Evolutionary conservation across 1,140 invertebrate species (phyloP).

Genomic region (Drosophila elegans): DNA sequence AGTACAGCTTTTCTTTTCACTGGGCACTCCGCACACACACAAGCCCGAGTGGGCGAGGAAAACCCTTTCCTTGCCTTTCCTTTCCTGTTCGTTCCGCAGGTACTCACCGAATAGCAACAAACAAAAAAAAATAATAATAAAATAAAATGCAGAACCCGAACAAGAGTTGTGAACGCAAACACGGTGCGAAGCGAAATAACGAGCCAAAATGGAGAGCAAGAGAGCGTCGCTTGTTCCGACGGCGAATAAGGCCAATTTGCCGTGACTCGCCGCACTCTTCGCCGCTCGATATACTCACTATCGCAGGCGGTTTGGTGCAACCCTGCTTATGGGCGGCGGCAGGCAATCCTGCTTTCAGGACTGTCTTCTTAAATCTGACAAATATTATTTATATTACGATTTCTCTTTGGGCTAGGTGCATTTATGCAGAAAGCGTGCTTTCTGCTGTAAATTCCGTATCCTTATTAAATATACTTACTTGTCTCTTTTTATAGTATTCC

Average conservation of each 20-base stretch:
- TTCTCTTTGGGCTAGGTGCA: too few relatives aligned
- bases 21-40: background rate
- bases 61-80: slow-evolving; percentile 5
- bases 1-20: slow-evolving; percentile 21
- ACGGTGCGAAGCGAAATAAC: slow-evolving; percentile 80
- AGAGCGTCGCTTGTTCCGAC: slow-evolving; percentile 34
- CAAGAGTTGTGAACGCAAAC: slow-evolving; percentile 81
- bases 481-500: too few relatives aligned
- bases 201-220: slow-evolving; percentile 76
- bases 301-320: slow-evolving; percentile 12
- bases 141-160: slow-evolving; percentile 83
- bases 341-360: background rate
- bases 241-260: slow-evolving; percentile 29
- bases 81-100: slow-evolving; percentile 6
- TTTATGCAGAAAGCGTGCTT: too few relatives aligned
- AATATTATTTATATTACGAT: too few relatives aligned
- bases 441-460: too few relatives aligned
- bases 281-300: slow-evolving; percentile 25
- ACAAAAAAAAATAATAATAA: slow-evolving; percentile 82
- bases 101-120: slow-evolving; percentile 57
- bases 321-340: background rate
- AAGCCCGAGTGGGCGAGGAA: background rate
- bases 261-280: slow-evolving; percentile 51
- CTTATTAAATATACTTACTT: too few relatives aligned
- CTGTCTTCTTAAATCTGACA: too few relatives aligned